A percentile compares a stretch with the other conserved stretches of the same genome.
These are phyloP conservation scores for Aradophagus sp. DNA, from an alignment of 1,140 invertebrate genomes.

Conservation along the genomic window DNA sequence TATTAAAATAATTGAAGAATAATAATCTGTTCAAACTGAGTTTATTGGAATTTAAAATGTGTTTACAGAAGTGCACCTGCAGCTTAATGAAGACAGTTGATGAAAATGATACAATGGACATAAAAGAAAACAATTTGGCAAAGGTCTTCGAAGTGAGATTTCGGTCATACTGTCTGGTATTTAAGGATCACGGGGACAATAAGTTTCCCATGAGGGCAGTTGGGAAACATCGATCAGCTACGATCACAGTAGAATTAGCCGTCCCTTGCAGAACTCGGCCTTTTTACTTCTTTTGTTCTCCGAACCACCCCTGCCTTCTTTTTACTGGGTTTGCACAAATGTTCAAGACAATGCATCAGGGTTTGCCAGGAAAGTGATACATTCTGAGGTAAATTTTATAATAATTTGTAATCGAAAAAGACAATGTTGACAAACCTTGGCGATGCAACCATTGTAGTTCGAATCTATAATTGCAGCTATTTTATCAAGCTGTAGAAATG, in stretches of 20 bases:
- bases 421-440: too few species aligned
- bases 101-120: not conserved
- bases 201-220: constrained; percentile 62
- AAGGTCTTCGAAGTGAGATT: constrained; percentile 9
- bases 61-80: too few species aligned
- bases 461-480: too few species aligned
- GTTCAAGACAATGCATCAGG: constrained; percentile 40
- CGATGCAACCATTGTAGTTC: too few species aligned
- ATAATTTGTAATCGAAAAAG: too few species aligned
- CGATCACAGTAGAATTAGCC: constrained; percentile 73
- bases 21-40: too few species aligned
- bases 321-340: constrained; percentile 32
- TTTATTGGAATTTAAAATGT: too few species aligned
- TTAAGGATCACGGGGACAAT: constrained; percentile 63
- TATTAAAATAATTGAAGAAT: too few species aligned
- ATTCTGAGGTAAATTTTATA: too few species aligned
- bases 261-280: constrained; percentile 70
- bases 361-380: too few species aligned
- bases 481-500: too few species aligned
- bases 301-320: constrained; percentile 39
- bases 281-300: constrained; percentile 57
- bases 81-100: not conserved
- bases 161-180: constrained; percentile 30
- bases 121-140: constrained; percentile 26
- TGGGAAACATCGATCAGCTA: constrained; percentile 72